phyloP scores from a whole-genome alignment of 30 jellyfish, hydroid and myxozoan genomes.

The Aurelia coerulea region DNA sequence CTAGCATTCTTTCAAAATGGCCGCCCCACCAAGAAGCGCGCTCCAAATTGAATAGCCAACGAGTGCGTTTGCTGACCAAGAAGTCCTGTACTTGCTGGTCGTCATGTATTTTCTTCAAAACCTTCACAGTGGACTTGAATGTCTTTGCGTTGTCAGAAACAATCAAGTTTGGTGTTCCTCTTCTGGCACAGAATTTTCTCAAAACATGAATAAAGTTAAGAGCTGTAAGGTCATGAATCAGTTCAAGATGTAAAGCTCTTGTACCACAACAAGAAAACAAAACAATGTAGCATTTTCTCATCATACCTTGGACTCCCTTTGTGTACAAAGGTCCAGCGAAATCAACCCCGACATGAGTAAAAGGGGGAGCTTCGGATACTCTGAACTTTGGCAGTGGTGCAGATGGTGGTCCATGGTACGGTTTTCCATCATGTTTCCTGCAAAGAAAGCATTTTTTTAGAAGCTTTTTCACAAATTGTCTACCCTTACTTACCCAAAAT shows the following conservation, averaged over 20 bases:
- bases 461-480: slow-evolving; percentile 10
- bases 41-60: slow-evolving; percentile 12
- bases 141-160: slow-evolving; percentile 20
- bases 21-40: background rate
- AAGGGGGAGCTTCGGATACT: slow-evolving; percentile 4
- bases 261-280: slow-evolving; percentile 37
- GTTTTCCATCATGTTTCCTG: background rate
- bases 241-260: slow-evolving; percentile 45
- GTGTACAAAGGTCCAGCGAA: slow-evolving; percentile 25
- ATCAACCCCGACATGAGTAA: slow-evolving; percentile 28
- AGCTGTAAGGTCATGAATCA: slow-evolving; percentile 22
- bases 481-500: background rate
- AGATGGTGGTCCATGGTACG: background rate
- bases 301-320: background rate
- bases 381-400: background rate
- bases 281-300: slow-evolving; percentile 14
- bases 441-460: background rate
- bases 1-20: slow-evolving; percentile 16
- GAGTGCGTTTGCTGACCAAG: background rate
- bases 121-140: slow-evolving; percentile 9
- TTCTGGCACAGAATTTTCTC: background rate
- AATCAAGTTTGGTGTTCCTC: slow-evolving; percentile 10
- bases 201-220: background rate
- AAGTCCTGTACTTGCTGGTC: background rate
- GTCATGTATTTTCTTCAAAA: background rate